Conservation (phyloP, 2,113 vertebrate genomes). For the Cyphomyrus discorhynchus region DNA sequence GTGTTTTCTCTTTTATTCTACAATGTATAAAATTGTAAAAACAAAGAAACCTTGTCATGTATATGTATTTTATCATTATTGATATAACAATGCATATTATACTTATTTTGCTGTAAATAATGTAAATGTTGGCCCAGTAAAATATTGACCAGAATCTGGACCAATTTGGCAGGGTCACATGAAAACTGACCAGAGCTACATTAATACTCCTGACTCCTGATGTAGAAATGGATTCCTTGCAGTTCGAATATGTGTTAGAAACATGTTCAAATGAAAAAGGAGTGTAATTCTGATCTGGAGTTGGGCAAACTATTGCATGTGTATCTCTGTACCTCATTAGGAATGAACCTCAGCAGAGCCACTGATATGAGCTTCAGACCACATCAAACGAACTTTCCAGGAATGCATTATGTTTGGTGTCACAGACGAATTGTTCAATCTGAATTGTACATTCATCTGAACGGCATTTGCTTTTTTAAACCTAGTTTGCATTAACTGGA, state of each 20-base stretch:
- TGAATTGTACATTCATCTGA: background rate
- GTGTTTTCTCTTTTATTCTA: too few relatives aligned
- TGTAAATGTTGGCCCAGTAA: background rate
- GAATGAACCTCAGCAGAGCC: background rate
- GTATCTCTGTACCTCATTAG: background rate
- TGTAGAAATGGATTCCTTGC: background rate
- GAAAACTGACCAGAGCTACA: background rate
- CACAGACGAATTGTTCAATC: background rate
- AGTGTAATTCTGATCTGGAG: background rate
- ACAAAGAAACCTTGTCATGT: too few relatives aligned
- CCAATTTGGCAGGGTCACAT: background rate
- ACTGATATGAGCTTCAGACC: background rate
- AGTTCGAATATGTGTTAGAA: background rate
- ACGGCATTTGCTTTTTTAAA: background rate
- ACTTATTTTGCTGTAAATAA: background rate
- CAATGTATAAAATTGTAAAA: too few relatives aligned
- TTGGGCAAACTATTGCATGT: background rate
- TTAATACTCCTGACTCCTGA: background rate
- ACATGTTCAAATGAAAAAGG: background rate
- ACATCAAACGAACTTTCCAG: background rate
- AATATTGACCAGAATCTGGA: background rate
- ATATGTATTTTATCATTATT: too few relatives aligned
- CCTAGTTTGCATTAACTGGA: background rate
- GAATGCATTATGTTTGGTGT: background rate
- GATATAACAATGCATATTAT: background rate